phyloP scores from a whole-genome alignment of 2,888 invertebrate genomes.

The Andrena minutula region DNA sequence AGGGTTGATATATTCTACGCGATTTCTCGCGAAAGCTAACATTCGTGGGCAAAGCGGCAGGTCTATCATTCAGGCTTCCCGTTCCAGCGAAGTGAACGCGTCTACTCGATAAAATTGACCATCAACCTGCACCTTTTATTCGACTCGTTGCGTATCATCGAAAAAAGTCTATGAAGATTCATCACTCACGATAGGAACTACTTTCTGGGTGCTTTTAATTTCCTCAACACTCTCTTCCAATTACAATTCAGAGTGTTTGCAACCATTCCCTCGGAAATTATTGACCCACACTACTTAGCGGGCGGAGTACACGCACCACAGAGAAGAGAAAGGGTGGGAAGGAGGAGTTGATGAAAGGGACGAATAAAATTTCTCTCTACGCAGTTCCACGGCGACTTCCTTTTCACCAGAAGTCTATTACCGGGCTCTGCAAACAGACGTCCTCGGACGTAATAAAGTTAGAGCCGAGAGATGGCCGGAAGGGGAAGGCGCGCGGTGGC shows the following conservation, averaged over 20 bases:
- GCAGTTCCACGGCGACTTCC: slow-evolving; percentile 36
- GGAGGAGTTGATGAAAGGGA: not conserved
- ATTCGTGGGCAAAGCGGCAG: slow-evolving; percentile 23
- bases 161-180: not conserved
- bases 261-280: not conserved
- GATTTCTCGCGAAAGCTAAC: slow-evolving; percentile 47
- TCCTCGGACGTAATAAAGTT: slow-evolving; percentile 62
- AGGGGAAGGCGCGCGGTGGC: slow-evolving; percentile 8
- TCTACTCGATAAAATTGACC: not conserved
- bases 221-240: not conserved
- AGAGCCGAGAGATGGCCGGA: slow-evolving; percentile 28
- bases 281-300: not conserved
- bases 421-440: slow-evolving; percentile 54
- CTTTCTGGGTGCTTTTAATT: no score
- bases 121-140: not conserved
- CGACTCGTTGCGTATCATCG: not conserved
- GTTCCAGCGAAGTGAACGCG: slow-evolving; percentile 29
- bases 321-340: not conserved
- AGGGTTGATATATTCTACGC: slow-evolving; percentile 58
- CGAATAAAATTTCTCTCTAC: slow-evolving; percentile 40
- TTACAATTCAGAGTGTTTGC: not conserved
- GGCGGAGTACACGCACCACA: not conserved
- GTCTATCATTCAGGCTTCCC: slow-evolving; percentile 32
- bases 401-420: slow-evolving; percentile 57
- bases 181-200: no score